Percentiles rank a stretch among this genome's conserved stretches.
phyloP scores from a whole-genome alignment of 2,113 vertebrate genomes.

The Mus spicilegus region DNA sequence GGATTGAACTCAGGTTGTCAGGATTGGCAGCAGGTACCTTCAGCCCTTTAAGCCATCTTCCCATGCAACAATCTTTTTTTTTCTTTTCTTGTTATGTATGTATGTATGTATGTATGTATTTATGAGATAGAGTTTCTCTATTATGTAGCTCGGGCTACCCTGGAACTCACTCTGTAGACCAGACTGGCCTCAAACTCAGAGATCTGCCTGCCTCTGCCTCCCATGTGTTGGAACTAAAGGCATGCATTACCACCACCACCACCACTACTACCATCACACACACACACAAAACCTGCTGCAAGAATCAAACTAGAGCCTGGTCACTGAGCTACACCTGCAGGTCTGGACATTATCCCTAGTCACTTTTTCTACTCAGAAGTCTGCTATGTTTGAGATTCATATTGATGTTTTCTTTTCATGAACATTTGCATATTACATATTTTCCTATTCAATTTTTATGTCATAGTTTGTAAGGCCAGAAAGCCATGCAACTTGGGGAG shows the following conservation, averaged over 20 bases:
- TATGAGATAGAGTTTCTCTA: neutral
- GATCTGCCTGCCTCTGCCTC: neutral
- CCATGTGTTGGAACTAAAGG: neutral
- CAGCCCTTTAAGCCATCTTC: neutral
- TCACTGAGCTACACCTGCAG: neutral
- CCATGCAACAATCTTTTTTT: neutral
- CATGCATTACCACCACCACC: neutral
- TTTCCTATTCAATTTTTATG: neutral
- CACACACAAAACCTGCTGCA: neutral
- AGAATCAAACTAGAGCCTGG: neutral
- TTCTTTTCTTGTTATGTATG: neutral
- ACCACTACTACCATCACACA: neutral
- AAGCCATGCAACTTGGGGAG: too few species aligned
- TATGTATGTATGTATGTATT: too few species aligned
- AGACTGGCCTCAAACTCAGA: neutral
- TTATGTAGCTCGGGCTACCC: neutral
- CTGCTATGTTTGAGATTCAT: neutral
- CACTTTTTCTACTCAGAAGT: slow-evolving; percentile 13
- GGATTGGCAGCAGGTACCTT: neutral
- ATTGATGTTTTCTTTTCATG: neutral
- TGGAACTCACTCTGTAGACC: neutral
- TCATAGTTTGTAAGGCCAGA: neutral
- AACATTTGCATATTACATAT: neutral
- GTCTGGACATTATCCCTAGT: neutral
- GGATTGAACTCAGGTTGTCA: neutral